phyloP scores from a whole-genome alignment of 2,888 invertebrate species.

The Diogma glabrata region DNA sequence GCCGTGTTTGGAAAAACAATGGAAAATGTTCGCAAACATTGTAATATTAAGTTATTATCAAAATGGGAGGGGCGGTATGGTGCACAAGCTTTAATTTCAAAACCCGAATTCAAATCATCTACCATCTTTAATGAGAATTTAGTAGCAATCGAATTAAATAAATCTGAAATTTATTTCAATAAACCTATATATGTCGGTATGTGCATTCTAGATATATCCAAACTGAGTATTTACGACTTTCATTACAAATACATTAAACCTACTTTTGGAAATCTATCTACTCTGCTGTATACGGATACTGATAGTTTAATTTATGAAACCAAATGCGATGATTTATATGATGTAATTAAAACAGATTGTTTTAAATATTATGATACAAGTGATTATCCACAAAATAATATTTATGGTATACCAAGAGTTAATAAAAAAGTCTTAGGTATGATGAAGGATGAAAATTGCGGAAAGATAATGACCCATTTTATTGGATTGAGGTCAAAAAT shows the following conservation, averaged over 20 bases:
- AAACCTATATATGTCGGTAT: no score
- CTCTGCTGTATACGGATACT: neutral
- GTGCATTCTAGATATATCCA: no score
- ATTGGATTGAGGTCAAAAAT: neutral
- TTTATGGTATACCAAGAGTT: neutral
- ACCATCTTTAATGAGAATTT: no score
- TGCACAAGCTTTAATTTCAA: no score
- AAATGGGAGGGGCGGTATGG: no score
- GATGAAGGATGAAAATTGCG: neutral
- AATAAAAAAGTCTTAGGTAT: neutral
- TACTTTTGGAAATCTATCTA: neutral
- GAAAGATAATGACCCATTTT: neutral
- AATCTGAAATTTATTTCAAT: no score
- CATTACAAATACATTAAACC: constrained; percentile 19
- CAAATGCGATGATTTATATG: neutral
- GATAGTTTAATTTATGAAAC: neutral
- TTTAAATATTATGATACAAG: neutral
- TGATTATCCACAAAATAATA: neutral
- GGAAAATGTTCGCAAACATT: no score
- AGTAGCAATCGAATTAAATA: no score
- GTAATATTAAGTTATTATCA: no score
- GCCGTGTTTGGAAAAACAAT: no score
- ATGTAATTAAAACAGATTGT: neutral
- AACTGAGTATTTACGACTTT: no score
- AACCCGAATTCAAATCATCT: no score